phyloP scores from a whole-genome alignment of 2,797 vertebrate species.

The Gymnocypris eckloni region DNA sequence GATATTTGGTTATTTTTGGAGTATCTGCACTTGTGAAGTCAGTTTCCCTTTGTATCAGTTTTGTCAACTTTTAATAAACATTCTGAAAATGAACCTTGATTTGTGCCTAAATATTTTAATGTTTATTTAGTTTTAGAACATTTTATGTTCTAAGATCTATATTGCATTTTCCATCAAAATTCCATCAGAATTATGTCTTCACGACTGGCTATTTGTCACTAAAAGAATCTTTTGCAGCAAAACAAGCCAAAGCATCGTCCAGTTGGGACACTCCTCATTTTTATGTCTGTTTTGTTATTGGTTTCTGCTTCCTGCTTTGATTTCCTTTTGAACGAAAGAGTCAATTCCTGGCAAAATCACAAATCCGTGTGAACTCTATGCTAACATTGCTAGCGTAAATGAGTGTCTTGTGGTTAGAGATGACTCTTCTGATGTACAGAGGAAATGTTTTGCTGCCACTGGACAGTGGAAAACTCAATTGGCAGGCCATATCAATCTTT shows the following conservation, averaged over 20 bases:
- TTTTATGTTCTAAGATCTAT: not conserved
- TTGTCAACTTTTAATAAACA: not conserved
- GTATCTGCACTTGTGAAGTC: not conserved
- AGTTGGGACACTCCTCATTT: not conserved
- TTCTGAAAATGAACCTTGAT: too few species aligned
- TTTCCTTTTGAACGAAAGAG: not conserved
- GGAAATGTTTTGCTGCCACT: conserved; percentile 36
- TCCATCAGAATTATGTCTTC: not conserved
- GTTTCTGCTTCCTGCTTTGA: conserved; percentile 11
- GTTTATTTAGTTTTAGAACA: not conserved
- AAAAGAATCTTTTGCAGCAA: not conserved
- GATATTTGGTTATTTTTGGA: not conserved
- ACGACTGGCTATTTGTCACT: not conserved
- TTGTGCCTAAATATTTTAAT: not conserved
- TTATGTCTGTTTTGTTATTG: conserved; percentile 8
- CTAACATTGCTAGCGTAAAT: not conserved
- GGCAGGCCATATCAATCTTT: conserved; percentile 44
- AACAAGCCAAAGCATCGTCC: not conserved
- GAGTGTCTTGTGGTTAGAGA: conserved; percentile 1
- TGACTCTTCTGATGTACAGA: conserved; percentile 4
- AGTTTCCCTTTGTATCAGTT: not conserved
- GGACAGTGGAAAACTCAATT: conserved; percentile 41
- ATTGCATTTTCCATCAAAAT: not conserved
- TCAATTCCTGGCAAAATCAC: not conserved
- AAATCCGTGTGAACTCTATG: not conserved